Percentiles rank a stretch among this genome's conserved stretches.
Conservation (phyloP, 2,888 invertebrate genomes). For the Lepidochrysops patricia region DNA sequence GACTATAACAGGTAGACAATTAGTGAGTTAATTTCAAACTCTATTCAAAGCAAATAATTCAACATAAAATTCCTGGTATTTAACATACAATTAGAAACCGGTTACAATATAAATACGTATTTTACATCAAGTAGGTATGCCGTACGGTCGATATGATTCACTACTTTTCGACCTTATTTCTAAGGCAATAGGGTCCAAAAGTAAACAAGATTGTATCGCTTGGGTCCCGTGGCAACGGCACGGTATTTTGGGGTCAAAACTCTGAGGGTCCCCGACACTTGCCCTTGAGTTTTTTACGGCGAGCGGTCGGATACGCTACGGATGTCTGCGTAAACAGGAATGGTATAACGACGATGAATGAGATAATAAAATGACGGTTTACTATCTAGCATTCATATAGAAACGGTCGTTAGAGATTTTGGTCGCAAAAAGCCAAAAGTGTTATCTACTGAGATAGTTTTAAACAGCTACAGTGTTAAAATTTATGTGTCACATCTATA, state of each 20-base stretch:
- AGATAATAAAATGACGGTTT: background rate
- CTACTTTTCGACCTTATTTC: too few species aligned
- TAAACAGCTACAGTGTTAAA: too few species aligned
- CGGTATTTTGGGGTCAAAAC: slow-evolving; percentile 49
- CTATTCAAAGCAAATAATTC: background rate
- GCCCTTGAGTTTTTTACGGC: slow-evolving; percentile 60
- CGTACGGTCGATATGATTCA: too few species aligned
- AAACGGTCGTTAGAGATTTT: too few species aligned
- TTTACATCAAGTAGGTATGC: background rate
- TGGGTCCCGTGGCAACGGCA: slow-evolving; percentile 18
- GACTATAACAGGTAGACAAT: background rate
- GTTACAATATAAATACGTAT: background rate
- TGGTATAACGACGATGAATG: background rate
- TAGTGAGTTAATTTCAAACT: background rate
- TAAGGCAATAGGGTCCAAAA: background rate
- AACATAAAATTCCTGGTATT: background rate
- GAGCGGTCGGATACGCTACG: too few species aligned
- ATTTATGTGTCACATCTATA: too few species aligned
- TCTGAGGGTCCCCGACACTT: slow-evolving; percentile 51
- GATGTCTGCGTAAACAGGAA: slow-evolving; percentile 12
- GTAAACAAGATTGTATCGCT: background rate
- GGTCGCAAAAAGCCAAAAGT: too few species aligned
- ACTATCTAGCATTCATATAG: too few species aligned
- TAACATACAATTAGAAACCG: background rate
- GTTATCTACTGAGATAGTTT: too few species aligned